Conservation (phyloP, 2,113 vertebrate genomes). For the Cathartes aura region DNA sequence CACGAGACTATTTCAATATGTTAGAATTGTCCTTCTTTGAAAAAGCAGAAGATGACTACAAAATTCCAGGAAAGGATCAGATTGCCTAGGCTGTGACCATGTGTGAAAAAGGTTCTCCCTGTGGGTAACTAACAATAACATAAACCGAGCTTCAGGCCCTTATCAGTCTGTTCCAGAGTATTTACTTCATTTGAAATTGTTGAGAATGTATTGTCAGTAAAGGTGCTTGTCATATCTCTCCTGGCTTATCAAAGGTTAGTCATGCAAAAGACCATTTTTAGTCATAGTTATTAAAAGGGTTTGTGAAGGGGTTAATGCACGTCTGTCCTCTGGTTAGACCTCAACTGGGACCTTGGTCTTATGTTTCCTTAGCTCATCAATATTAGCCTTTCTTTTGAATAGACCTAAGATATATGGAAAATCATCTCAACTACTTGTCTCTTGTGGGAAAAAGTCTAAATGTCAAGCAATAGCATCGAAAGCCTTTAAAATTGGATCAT, state of each 20-base stretch:
- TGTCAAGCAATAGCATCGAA: not conserved
- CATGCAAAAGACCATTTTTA: not conserved
- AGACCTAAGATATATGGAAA: not conserved
- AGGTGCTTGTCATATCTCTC: not conserved
- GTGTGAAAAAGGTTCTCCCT: not conserved
- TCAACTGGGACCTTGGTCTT: not conserved
- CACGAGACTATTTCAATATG: not conserved
- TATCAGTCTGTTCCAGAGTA: slow-evolving; percentile 24
- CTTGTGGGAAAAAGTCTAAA: not conserved
- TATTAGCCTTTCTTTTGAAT: slow-evolving; percentile 10
- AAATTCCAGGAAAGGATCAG: not conserved
- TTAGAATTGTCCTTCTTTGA: not conserved
- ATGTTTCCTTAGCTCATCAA: not conserved
- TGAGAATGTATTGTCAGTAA: not conserved
- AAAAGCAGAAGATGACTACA: not conserved
- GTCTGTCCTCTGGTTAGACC: not conserved
- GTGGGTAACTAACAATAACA: not conserved
- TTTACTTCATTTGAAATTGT: not conserved
- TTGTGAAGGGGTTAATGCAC: not conserved
- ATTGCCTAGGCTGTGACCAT: not conserved
- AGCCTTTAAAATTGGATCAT: not conserved
- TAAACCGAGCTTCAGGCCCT: not conserved
- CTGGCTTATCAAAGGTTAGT: slow-evolving; percentile 22
- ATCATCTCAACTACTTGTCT: not conserved
- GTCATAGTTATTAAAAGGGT: not conserved